phyloP scores from a whole-genome alignment of 2,113 vertebrate species.

The Orycteropus afer region DNA sequence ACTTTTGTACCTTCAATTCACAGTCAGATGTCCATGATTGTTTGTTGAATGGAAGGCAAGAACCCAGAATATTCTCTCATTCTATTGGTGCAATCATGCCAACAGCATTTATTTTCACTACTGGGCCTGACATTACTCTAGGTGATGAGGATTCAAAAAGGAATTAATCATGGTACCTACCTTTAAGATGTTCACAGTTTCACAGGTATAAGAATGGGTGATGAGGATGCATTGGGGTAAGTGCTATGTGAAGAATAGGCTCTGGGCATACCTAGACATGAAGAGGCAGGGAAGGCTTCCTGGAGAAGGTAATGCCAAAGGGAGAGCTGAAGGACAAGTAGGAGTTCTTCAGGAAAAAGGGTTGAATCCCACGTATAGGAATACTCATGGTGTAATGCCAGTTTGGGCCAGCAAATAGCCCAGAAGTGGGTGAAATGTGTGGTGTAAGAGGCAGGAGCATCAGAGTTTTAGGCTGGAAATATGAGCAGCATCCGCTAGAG shows the following conservation, averaged over 20 bases:
- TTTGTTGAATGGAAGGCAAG: not conserved
- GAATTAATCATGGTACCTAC: not conserved
- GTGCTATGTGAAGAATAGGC: not conserved
- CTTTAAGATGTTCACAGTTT: not conserved
- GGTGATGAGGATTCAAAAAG: not conserved
- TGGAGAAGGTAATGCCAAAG: not conserved
- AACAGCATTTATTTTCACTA: not conserved
- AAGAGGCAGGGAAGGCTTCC: conserved; percentile 25
- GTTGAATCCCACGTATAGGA: not conserved
- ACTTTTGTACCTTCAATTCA: not conserved
- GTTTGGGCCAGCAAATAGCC: not conserved
- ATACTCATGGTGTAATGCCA: no score
- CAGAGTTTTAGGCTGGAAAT: not conserved
- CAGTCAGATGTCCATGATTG: not conserved
- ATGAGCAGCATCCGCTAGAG: not conserved
- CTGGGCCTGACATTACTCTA: not conserved
- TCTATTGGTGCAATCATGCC: not conserved
- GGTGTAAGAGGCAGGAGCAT: not conserved
- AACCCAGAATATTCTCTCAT: not conserved
- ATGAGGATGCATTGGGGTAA: not conserved
- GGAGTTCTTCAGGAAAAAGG: not conserved
- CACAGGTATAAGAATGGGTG: not conserved
- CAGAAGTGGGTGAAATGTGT: not conserved
- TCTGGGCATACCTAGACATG: not conserved
- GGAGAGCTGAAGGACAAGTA: not conserved